Conservation (phyloP, 2,113 vertebrate species). For the Gallinago paraguaiae region DNA sequence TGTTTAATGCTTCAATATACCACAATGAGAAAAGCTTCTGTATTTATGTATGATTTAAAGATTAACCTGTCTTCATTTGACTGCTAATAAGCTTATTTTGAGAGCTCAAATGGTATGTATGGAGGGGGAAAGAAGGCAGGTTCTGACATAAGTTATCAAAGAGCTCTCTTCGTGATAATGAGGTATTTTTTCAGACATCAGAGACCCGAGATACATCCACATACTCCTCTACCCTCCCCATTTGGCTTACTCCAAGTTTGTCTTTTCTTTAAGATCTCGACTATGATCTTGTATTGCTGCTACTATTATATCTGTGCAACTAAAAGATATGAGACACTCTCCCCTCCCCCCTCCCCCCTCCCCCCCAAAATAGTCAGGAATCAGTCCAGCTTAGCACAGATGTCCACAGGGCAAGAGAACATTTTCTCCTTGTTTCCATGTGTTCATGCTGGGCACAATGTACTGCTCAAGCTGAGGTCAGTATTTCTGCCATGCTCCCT, state of each 20-base stretch:
- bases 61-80: slow-evolving; percentile 23
- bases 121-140: neutral
- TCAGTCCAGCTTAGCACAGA: neutral
- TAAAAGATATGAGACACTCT: neutral
- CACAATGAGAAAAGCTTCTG: neutral
- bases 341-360: too few relatives aligned
- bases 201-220: neutral
- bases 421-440: fast-evolving
- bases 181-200: neutral
- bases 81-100: slow-evolving; percentile 45
- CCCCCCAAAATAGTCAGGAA: neutral
- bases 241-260: neutral
- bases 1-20: neutral
- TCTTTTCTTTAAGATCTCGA: neutral
- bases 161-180: neutral
- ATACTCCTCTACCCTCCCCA: neutral
- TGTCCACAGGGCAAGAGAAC: neutral
- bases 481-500: neutral
- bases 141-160: neutral
- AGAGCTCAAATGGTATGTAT: neutral
- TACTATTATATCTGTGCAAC: neutral
- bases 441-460: neutral
- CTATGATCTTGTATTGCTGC: neutral
- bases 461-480: neutral
- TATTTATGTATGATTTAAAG: slow-evolving; percentile 45